Evolutionary conservation across 2,888 invertebrate genomes (phyloP), one percentile per base, ranked within the genome.

Genomic region (Pyrocoelia pectoralis): DNA sequence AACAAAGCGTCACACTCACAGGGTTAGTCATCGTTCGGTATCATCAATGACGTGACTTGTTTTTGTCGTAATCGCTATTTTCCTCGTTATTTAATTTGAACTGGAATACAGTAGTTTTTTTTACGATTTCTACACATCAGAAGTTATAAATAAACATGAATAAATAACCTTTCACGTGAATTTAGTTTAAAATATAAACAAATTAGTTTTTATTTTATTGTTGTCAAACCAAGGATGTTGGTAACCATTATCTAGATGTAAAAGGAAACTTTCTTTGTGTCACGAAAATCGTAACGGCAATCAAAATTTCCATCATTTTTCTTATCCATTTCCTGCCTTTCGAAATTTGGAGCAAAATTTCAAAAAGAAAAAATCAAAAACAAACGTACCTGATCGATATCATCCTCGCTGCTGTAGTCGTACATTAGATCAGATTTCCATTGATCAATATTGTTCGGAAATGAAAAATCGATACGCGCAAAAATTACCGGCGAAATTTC

Each of bases 381-480:
- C 10, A n/a, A 10, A 28, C 15, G 41, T 74, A 77, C 77, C 77
- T 77, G 74, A 61, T 64, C 71, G 55, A 85, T 84, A 65, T 85
- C 84, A 66, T 85, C 84, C 54, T 86, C 86, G 56, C 84, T 84
- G 72, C 83, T 84, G 70, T 77, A 84, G 1, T 84, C 83, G 67
- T 84, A 82, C 69, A 82, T 70, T 17, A 86, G 80, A 51, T 81
- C 72, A 66, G 83, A 83, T 79, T 84, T 84, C 86, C 86, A 87
- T 70, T 78, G 81, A 33, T 86, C 80, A 52, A 86, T 85, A 74
- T 86, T 84, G 1, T 83, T 77, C 0, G 84, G 79, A 1, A 84
- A 68, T n/a, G 83, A 83, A 57, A 83, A 83, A 8, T 84, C 84
- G 63, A 84, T 81, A 68, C 82, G 79, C 60, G 85, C 84, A 71